Base-by-base conservation (phyloP, 2,888 invertebrate genomes). In the Lycophotia porphyrea region DNA sequence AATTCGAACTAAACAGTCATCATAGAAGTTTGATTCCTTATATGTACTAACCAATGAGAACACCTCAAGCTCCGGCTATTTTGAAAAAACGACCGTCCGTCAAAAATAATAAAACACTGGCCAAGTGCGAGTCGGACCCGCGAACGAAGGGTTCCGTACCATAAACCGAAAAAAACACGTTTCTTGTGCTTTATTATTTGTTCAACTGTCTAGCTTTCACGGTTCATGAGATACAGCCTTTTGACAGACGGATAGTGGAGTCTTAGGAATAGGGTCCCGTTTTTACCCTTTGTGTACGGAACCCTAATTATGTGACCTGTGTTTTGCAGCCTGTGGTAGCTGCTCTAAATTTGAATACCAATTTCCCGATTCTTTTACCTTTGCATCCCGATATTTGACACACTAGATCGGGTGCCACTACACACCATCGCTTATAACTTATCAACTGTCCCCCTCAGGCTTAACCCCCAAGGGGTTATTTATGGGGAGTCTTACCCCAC, bases 381-480 rank as follows among this genome's bases (percentile, higher is more conserved):
- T 55, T 52, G n/a, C n/a, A 52, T 52, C 52, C 52, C n/a, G 52
- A 52, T n/a, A 47, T 49, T 11, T n/a, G n/a, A 27, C 31, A 58
- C 58, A 31, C 31, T 31, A 58, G 31, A 58, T 31, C 58, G 18
- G 27, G 8, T 3, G 31, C 31, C 58, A n/a, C 39, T 15, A n/a
- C 18, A n/a, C n/a, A 69, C 60, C 77, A 67, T 67, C 63, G 81
- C 83, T 75, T 74, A 82, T 90, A 88, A 92, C 87, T 91, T 91
- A 92, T 91, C 87, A 91, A 91, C 89, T 88, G 89, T 88, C 89
- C 70, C 78, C 80, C 76, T 76, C 91, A 90, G 88, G 88, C 90
- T 90, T 88, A 90, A 87, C 80, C 87, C 83, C 79, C 66, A 61
- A 15, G 58, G 52, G 72, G 63, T 82, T 87, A 89, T 90, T 89